Percentiles rank a stretch among this genome's conserved stretches.
phyloP scores from a whole-genome alignment of 1,140 invertebrate genomes.

The Leptopilina clavipes region DNA sequence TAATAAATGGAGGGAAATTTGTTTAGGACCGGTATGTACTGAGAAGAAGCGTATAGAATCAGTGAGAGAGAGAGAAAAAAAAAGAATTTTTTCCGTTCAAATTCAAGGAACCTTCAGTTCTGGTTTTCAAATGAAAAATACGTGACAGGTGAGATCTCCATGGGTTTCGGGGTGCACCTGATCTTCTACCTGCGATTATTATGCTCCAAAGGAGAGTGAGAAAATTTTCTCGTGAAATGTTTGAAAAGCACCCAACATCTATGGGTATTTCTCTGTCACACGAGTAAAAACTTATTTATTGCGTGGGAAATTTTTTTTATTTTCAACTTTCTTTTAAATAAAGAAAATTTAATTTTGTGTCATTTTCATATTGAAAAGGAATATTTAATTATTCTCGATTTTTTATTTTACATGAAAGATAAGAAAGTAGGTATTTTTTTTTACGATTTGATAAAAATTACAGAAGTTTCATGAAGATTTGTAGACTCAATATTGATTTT shows the following conservation, averaged over 20 bases:
- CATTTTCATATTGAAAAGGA: too few relatives aligned
- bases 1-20: too few relatives aligned
- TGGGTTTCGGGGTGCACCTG: slow-evolving; percentile 47
- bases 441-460: too few relatives aligned
- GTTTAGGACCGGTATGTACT: too few relatives aligned
- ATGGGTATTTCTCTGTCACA: too few relatives aligned
- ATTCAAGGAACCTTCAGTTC: slow-evolving; percentile 39
- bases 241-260: slow-evolving; percentile 23
- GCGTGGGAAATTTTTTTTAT: background rate
- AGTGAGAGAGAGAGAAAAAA: background rate
- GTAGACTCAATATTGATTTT: too few relatives aligned
- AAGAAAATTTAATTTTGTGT: too few relatives aligned
- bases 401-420: too few relatives aligned
- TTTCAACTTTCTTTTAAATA: too few relatives aligned
- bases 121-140: slow-evolving; percentile 39
- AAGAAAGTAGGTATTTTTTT: too few relatives aligned
- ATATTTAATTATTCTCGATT: too few relatives aligned
- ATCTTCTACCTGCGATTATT: slow-evolving; percentile 49
- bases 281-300: background rate
- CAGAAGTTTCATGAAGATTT: too few relatives aligned
- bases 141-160: slow-evolving; percentile 50
- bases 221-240: background rate
- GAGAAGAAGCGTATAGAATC: background rate
- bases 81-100: background rate
- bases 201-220: slow-evolving; percentile 12